Percentiles rank a stretch among this genome's conserved stretches.
These are phyloP conservation scores for Benitochromis conjunctus DNA, from an alignment of 2,113 vertebrate genomes.

Conservation along the genomic window DNA sequence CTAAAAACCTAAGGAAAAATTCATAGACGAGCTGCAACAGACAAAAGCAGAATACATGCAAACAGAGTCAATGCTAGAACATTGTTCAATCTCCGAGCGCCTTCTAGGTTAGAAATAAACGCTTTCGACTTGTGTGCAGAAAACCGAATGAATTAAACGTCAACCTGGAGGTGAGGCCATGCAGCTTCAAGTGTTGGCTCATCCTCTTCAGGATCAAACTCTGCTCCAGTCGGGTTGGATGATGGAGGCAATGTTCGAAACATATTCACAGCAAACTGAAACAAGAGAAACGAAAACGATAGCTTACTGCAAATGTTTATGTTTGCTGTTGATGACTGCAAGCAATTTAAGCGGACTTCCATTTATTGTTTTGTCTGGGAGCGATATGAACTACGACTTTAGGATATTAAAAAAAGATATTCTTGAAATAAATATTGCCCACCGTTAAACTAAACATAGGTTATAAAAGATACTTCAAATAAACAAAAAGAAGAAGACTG, in stretches of 20 bases:
- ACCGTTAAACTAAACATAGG: not conserved
- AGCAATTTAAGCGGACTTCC: not conserved
- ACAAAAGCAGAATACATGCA: not conserved
- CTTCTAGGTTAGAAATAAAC: not conserved
- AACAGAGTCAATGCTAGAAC: not conserved
- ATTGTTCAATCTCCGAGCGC: not conserved
- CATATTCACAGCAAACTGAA: conserved; percentile 96
- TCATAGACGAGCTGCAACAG: conserved; percentile 93
- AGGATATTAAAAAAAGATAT: not conserved
- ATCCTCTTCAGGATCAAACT: conserved; percentile 97
- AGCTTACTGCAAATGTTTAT: not conserved
- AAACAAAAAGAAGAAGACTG: not conserved
- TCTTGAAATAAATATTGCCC: not conserved
- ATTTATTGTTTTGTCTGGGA: not conserved
- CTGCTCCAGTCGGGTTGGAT: conserved; percentile 96
- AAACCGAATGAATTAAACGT: not conserved
- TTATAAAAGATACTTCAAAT: not conserved
- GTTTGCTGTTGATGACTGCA: not conserved
- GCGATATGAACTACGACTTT: not conserved
- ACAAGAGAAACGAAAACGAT: not conserved
- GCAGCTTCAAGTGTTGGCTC: conserved; percentile 96
- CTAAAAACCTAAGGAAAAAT: conserved; percentile 99
- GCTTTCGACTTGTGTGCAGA: not conserved
- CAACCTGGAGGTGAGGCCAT: conserved; percentile 94
- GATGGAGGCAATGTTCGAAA: conserved; percentile 95